Evolutionary conservation across 2,113 vertebrate species (phyloP).

Genomic region (Tachycineta bicolor): DNA sequence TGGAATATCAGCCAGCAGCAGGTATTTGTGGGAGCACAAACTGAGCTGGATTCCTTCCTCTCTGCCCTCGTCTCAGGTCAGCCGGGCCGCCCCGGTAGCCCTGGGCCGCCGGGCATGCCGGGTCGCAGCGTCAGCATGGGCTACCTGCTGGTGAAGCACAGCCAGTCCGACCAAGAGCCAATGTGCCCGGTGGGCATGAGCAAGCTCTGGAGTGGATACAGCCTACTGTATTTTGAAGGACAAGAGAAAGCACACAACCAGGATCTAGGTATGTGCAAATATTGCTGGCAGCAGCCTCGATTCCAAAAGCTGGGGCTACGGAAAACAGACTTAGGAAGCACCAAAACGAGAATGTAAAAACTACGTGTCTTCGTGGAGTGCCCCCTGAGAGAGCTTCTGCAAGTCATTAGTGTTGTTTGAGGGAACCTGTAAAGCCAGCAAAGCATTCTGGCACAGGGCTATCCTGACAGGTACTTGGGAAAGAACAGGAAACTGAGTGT

Average conservation of each 20-base stretch:
- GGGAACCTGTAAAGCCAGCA: not conserved
- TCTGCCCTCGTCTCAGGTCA: slow-evolving; percentile 65
- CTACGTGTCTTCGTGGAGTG: not conserved
- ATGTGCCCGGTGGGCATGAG: slow-evolving; percentile 96
- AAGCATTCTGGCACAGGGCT: not conserved
- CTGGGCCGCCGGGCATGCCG: slow-evolving; percentile 87
- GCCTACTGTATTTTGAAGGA: slow-evolving; percentile 94
- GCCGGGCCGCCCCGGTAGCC: slow-evolving; percentile 79
- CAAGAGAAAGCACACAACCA: slow-evolving; percentile 98
- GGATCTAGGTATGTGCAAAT: slow-evolving; percentile 86
- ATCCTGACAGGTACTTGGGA: not conserved
- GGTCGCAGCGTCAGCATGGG: slow-evolving; percentile 93
- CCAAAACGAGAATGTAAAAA: not conserved
- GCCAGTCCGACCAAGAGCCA: slow-evolving; percentile 89
- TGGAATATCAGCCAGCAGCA: not conserved
- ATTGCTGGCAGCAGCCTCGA: not conserved
- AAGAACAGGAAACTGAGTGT: not conserved
- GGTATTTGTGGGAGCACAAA: not conserved
- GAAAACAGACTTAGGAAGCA: not conserved
- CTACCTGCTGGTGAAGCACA: slow-evolving; percentile 97
- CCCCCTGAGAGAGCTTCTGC: not conserved
- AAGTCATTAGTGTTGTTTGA: not conserved
- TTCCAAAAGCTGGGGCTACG: not conserved
- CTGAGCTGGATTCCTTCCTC: not conserved
- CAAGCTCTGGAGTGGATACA: slow-evolving; percentile 95